Conservation (phyloP, 2,888 invertebrate genomes). For the Agrochola macilenta region DNA sequence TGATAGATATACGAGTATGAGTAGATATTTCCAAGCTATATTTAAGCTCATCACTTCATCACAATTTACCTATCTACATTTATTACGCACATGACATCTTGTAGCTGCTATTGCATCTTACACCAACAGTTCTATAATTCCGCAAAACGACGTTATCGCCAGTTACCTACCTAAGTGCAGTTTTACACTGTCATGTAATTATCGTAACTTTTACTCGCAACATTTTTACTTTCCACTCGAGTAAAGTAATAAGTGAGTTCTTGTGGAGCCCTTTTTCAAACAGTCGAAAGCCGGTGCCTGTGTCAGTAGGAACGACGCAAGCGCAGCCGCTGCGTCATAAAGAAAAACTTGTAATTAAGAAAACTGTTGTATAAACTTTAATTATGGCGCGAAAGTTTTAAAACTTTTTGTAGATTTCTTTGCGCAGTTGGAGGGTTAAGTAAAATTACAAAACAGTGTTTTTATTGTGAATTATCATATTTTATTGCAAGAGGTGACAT, state of each 20-base stretch:
- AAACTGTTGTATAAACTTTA: slow-evolving; percentile 24
- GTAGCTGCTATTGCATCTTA: slow-evolving; percentile 5
- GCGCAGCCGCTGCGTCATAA: slow-evolving; percentile 61
- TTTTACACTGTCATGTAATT: slow-evolving; percentile 70
- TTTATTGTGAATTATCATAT: slow-evolving; percentile 22
- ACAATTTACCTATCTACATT: not conserved
- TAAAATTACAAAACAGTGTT: slow-evolving; percentile 13
- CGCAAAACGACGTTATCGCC: slow-evolving; percentile 21
- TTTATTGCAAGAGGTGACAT: slow-evolving; percentile 1
- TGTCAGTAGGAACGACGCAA: slow-evolving; percentile 61
- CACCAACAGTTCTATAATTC: slow-evolving; percentile 11
- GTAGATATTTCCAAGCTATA: too few relatives aligned
- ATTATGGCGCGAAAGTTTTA: slow-evolving; percentile 13
- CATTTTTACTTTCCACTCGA: slow-evolving; percentile 82
- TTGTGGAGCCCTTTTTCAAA: slow-evolving; percentile 82
- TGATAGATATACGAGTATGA: too few relatives aligned
- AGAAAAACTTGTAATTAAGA: slow-evolving; percentile 65
- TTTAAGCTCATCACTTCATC: not conserved
- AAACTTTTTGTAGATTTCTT: not conserved
- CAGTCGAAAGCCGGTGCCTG: slow-evolving; percentile 77
- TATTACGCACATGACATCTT: slow-evolving; percentile 10
- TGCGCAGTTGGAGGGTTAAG: not conserved
- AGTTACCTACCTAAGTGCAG: slow-evolving; percentile 47
- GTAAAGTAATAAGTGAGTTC: slow-evolving; percentile 68
- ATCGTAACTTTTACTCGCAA: slow-evolving; percentile 77